phyloP scores from a whole-genome alignment of 2,888 invertebrate genomes.

The Euproctis similis region DNA sequence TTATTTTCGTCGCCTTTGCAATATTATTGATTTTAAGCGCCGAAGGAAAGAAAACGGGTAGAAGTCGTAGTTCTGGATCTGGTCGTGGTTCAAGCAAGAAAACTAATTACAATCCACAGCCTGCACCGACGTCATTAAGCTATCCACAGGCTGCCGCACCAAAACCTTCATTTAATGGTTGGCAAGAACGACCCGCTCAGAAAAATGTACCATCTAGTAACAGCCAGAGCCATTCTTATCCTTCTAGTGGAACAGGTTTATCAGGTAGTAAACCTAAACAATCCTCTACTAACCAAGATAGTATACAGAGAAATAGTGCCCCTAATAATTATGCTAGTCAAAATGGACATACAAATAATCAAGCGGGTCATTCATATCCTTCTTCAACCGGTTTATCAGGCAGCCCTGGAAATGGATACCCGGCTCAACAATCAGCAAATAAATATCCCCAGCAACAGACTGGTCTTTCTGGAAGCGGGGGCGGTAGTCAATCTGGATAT shows the following conservation, averaged over 20 bases:
- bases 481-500: slow-evolving; percentile 22
- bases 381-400: slow-evolving; percentile 55
- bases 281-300: slow-evolving; percentile 45
- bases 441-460: slow-evolving; percentile 26
- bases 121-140: slow-evolving; percentile 58
- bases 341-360: slow-evolving; percentile 30
- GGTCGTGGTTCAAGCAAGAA: slow-evolving; percentile 47
- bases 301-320: slow-evolving; percentile 46
- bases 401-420: slow-evolving; percentile 31
- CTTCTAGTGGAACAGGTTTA: slow-evolving; percentile 52
- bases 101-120: slow-evolving; percentile 47
- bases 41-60: slow-evolving; percentile 52
- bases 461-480: slow-evolving; percentile 11
- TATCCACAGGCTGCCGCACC: slow-evolving; percentile 50
- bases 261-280: slow-evolving; percentile 49
- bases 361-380: slow-evolving; percentile 48
- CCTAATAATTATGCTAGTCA: slow-evolving; percentile 35
- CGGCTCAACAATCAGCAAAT: slow-evolving; percentile 29
- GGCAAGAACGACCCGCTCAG: slow-evolving; percentile 56
- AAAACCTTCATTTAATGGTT: slow-evolving; percentile 53
- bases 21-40: slow-evolving; percentile 32
- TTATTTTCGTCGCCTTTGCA: slow-evolving; percentile 30
- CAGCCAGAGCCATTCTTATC: slow-evolving; percentile 51
- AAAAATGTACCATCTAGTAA: slow-evolving; percentile 30
- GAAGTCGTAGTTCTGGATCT: slow-evolving; percentile 53